Conservation (phyloP, 1,140 invertebrate species). For the Megalonaias nervosa region DNA sequence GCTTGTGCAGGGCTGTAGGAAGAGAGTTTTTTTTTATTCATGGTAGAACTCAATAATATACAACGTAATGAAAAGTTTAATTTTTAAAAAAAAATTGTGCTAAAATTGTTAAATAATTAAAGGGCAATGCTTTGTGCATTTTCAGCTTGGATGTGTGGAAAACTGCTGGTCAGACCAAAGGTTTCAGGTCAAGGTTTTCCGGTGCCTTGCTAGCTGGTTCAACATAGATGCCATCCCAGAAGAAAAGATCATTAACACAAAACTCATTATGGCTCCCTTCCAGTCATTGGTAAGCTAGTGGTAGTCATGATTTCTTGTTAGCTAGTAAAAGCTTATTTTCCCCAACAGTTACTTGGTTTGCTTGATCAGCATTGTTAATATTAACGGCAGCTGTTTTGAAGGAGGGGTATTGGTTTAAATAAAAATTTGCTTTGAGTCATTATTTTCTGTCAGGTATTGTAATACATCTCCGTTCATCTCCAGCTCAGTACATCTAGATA, state of each 20-base stretch:
- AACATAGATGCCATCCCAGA: slow-evolving; percentile 69
- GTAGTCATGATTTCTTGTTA: not conserved
- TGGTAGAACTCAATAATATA: too few species aligned
- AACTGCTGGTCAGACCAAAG: slow-evolving; percentile 50
- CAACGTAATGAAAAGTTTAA: too few species aligned
- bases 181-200: slow-evolving; percentile 66
- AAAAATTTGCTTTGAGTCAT: too few species aligned
- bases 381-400: too few species aligned
- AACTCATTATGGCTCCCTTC: slow-evolving; percentile 69
- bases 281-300: slow-evolving; percentile 64
- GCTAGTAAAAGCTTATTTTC: not conserved
- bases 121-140: slow-evolving; percentile 45
- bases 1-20: too few species aligned
- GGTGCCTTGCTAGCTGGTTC: slow-evolving; percentile 73
- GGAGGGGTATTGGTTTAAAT: too few species aligned
- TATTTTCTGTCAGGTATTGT: too few species aligned
- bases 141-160: slow-evolving; percentile 55
- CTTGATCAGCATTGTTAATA: too few species aligned
- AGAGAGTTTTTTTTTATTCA: too few species aligned
- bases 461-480: too few species aligned
- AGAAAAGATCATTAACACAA: slow-evolving; percentile 62
- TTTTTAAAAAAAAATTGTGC: not conserved
- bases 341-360: too few species aligned
- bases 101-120: slow-evolving; percentile 1
- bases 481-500: too few species aligned